Base-by-base conservation (phyloP, 2,888 invertebrate species). In the Maniola hyperantus region DNA sequence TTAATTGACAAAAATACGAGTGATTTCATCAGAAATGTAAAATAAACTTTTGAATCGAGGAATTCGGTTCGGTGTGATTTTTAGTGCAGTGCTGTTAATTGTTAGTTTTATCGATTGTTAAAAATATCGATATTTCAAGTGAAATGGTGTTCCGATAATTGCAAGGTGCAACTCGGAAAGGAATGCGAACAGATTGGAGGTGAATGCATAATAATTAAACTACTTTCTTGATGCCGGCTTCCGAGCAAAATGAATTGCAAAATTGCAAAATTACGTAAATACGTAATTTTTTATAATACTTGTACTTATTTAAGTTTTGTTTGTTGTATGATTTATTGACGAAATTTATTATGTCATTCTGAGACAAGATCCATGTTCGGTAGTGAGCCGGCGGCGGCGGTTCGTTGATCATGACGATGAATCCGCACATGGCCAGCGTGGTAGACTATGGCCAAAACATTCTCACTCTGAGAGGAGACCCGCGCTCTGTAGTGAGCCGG, bases 171-270 rank as follows among this genome's bases (percentile, higher is more conserved):
- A 55, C 55, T 59, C 57, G 63, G 48, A 62, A 65, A 65, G 71
- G 73, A 74, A 72, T 72, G 73, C 69, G 51, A 59, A 63, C 59
- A 65, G 65, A 72, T 71, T 67, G 62, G 66, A 75, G 75, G 75
- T 74, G 72, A 64, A 68, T 74, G 65, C 64, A 73, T 73, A 68
- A 71, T 71, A 68, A 60, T 72, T 73, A 39, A 39, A 55, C 53
- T 58, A 70, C 73, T 74, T 72, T 73, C 72, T 69, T 73, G 59
- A 55, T 60, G 57, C 50, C 62, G 62, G 65, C 67, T 66, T 63
- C 46, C 68, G 57, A 58, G 65, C 61, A 5, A 65, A n/a, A 50
- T 54, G 63, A 57, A 53, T 54, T 53, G 59, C 39, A 42, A n/a
- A n/a, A 55, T 69, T 69, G n/a, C n/a, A n/a, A n/a, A n/a, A n/a